These are phyloP conservation scores for Drosophila insularis DNA, from an alignment of 1,140 invertebrate species.

Conservation along the genomic window DNA sequence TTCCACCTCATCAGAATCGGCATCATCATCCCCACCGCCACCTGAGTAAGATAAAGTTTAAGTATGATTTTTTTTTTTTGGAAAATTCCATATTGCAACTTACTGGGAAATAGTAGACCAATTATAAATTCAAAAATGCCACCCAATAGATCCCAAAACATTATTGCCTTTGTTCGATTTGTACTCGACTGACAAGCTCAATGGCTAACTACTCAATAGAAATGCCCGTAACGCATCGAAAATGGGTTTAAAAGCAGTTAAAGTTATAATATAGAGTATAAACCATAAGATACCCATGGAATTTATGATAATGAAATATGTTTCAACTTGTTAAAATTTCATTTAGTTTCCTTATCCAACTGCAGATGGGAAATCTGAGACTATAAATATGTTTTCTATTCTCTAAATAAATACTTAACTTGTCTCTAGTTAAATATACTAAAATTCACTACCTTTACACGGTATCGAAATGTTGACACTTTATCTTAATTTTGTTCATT, in stretches of 20 bases:
- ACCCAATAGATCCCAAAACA: conserved; percentile 75
- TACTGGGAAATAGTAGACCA: conserved; percentile 71
- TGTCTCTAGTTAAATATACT: background rate
- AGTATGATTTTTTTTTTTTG: background rate
- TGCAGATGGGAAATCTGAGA: too few species aligned
- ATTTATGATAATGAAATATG: background rate
- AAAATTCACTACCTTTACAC: background rate
- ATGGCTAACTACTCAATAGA: conserved; percentile 60
- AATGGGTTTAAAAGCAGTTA: conserved; percentile 18
- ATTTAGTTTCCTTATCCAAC: too few species aligned
- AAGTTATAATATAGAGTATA: background rate
- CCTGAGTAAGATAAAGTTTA: conserved; percentile 30
- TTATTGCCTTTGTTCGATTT: conserved; percentile 33
- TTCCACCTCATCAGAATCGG: conserved; percentile 76
- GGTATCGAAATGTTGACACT: background rate
- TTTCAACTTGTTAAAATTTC: too few species aligned
- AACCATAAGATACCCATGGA: background rate
- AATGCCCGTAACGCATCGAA: background rate
- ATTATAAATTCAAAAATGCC: conserved; percentile 68
- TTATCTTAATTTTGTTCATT: background rate
- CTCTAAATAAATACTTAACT: too few species aligned
- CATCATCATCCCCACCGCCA: conserved; percentile 67
- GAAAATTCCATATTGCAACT: conserved; percentile 20
- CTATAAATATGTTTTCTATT: too few species aligned
- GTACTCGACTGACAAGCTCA: conserved; percentile 37